Evolutionary conservation across 2,888 invertebrate species (phyloP).

Genomic region (Listrodromus nycthemerus): DNA sequence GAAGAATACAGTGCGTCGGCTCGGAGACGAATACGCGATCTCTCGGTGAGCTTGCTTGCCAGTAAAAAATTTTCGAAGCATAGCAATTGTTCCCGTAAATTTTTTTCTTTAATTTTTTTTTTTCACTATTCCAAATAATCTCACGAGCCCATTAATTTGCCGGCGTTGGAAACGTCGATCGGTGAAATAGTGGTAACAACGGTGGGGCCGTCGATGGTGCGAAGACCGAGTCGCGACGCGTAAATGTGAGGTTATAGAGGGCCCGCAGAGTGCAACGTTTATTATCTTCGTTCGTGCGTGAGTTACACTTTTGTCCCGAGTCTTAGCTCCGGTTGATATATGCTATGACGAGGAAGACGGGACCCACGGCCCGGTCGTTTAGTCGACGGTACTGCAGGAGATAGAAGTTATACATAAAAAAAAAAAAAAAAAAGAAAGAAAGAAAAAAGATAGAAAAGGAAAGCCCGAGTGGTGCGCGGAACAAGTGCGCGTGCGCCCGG

Average conservation of each 20-base stretch:
- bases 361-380: constrained; percentile 33
- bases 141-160: not conserved
- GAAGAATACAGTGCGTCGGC: not conserved
- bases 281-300: constrained; percentile 20
- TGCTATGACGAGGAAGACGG: constrained; percentile 62
- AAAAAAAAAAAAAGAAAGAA: not conserved
- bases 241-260: not conserved
- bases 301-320: not conserved
- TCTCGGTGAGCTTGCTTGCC: not conserved
- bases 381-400: constrained; percentile 50
- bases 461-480: constrained; percentile 17
- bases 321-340: not conserved
- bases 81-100: not conserved
- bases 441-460: not conserved
- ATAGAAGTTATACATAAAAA: constrained; percentile 26
- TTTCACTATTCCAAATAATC: not conserved
- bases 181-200: not conserved
- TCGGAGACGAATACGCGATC: not conserved
- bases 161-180: not conserved
- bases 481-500: constrained; percentile 12
- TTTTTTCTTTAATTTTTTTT: not conserved
- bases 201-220: not conserved
- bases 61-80: not conserved
- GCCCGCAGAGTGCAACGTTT: not conserved
- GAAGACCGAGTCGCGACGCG: not conserved